Percentiles rank a stretch among this genome's conserved stretches.
Conservation (phyloP, 1,140 invertebrate genomes). For the Tetragonula clypearis region DNA sequence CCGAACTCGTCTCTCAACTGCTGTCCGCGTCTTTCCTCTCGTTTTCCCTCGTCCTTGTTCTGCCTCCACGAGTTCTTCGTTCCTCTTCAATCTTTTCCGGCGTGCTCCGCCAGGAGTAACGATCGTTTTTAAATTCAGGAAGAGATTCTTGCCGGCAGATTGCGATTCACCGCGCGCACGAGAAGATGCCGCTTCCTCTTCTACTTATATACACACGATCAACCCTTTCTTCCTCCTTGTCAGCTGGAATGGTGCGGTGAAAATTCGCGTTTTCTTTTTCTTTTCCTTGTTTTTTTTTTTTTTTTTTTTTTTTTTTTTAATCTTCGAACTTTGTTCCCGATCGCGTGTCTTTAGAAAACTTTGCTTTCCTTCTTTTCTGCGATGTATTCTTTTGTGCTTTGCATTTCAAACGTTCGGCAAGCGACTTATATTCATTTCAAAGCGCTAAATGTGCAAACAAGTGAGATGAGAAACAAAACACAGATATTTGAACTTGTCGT, state of each 20-base stretch:
- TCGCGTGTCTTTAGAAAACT: too few relatives aligned
- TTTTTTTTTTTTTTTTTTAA: neutral
- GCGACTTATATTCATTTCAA: too few relatives aligned
- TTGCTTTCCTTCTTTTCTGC: too few relatives aligned
- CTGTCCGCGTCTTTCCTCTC: too few relatives aligned
- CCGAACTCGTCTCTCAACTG: too few relatives aligned
- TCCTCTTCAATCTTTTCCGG: neutral
- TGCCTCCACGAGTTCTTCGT: neutral
- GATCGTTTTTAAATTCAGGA: conserved; percentile 47
- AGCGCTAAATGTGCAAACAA: too few relatives aligned
- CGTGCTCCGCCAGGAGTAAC: neutral
- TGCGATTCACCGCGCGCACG: neutral
- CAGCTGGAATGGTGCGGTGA: too few relatives aligned
- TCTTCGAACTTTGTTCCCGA: neutral
- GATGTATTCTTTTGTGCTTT: too few relatives aligned
- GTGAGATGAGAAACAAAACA: too few relatives aligned
- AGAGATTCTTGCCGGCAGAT: conserved; percentile 33
- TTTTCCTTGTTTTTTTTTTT: too few relatives aligned
- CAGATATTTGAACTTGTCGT: too few relatives aligned
- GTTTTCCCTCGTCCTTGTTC: neutral
- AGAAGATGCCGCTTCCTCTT: neutral
- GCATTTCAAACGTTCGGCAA: too few relatives aligned
- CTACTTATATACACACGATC: neutral
- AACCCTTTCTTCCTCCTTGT: neutral
- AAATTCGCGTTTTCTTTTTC: neutral